Base-by-base conservation (phyloP, 1,140 invertebrate species). In the Cherax quadricarinatus region DNA sequence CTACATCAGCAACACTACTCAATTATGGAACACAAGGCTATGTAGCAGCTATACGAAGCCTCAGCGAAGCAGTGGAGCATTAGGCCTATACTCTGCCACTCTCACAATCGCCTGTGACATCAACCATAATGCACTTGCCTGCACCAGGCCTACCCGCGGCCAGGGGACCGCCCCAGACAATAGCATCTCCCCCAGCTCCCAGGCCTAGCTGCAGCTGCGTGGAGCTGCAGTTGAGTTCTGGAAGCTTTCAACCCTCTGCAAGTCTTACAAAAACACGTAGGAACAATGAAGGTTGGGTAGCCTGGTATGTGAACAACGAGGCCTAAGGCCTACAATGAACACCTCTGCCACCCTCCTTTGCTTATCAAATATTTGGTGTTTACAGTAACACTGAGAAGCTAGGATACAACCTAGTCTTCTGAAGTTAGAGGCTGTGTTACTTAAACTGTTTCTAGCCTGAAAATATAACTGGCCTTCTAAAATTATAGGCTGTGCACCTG, bases 141-240 rank as follows among this genome's bases (percentile, higher is more conserved):
- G 81, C 81, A 53, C 81, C 60, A 83, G 81, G 81, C 81, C 81
- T 83, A 83, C 81, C 81, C 51, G 49, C 18, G 81, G 81, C 12
- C n/a, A 48, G 48, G 4, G 81, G 81, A 30, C 57, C 9, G 48
- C 3, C 48, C 18, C 51, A 5, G 51, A 48, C 14, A 83, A 48
- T 53, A 60, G 49, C 49, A 16, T 18, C 18, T 60, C 57, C 51
- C 41, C 51, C 49, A 48, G 70, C 24, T 83, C 57, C 51, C 81
- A 53, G 57, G 81, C 51, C 81, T 83, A 83, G 51, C 51, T 83
- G 81, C 81, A 83, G 81, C 81, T 83, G 81, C 51, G 81, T 12
- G 9, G 0, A 51, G 81, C 81, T 83, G 81, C 81, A 83, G 81
- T 83, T 83, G 81, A 83, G 81, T 51, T 53, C 51, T 60, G 51